phyloP scores from a whole-genome alignment of 2,113 vertebrate genomes.

The Morone saxatilis region DNA sequence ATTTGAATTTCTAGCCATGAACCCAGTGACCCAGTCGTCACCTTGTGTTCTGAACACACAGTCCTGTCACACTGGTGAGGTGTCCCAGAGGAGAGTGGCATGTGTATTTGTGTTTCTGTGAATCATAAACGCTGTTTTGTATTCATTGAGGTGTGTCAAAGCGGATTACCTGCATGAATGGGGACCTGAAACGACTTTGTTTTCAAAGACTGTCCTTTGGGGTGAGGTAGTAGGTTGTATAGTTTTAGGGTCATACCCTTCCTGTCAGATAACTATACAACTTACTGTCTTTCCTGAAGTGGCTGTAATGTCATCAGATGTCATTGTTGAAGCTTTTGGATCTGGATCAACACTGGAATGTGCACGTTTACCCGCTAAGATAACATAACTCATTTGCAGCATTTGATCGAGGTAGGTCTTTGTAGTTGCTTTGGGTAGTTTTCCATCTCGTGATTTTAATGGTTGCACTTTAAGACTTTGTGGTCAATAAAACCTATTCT shows the following conservation, averaged over 20 bases:
- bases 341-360: constrained; percentile 36
- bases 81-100: constrained; percentile 51
- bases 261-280: constrained; percentile 99
- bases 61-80: constrained; percentile 24
- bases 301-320: constrained; percentile 89
- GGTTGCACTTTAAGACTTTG: neutral
- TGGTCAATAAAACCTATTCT: neutral
- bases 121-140: constrained; percentile 70
- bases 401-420: constrained; percentile 4
- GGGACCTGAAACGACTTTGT: constrained; percentile 31
- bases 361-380: constrained; percentile 3
- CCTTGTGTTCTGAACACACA: constrained; percentile 50
- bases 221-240: constrained; percentile 99
- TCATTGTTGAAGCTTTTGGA: constrained; percentile 36
- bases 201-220: constrained; percentile 93
- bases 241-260: constrained; percentile 98
- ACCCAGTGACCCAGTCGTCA: constrained; percentile 63
- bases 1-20: constrained; percentile 73
- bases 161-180: constrained; percentile 49
- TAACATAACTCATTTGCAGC: neutral
- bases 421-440: neutral
- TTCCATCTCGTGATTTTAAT: neutral
- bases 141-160: constrained; percentile 60
- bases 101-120: constrained; percentile 66
- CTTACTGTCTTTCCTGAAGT: constrained; percentile 99